These are phyloP conservation scores for Trichonephila inaurata DNA, from an alignment of 1,140 invertebrate genomes.

Conservation along the genomic window DNA sequence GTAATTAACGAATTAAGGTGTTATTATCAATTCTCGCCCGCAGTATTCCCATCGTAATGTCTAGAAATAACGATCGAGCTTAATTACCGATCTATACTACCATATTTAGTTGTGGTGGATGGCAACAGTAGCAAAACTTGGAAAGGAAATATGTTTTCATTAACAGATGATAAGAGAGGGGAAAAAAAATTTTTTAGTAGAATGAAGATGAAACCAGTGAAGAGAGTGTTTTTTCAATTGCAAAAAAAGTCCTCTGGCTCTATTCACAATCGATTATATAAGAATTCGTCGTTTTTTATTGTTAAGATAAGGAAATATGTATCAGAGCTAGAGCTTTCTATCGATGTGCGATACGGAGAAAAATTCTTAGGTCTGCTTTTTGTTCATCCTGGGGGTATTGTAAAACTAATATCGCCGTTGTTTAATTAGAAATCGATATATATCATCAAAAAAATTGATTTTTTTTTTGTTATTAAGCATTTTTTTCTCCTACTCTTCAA, in stretches of 20 bases:
- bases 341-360: too few species aligned
- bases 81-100: slow-evolving; percentile 58
- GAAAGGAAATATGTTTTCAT: slow-evolving; percentile 36
- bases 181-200: neutral
- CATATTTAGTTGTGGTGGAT: slow-evolving; percentile 22
- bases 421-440: too few species aligned
- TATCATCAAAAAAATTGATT: too few species aligned
- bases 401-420: too few species aligned
- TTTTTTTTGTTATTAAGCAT: too few species aligned
- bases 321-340: neutral
- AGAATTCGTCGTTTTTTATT: neutral
- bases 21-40: slow-evolving; percentile 68
- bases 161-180: neutral
- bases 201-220: too few species aligned
- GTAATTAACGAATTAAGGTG: slow-evolving; percentile 64
- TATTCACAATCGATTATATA: neutral
- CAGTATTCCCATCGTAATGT: slow-evolving; percentile 52
- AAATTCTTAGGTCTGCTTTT: too few species aligned
- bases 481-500: too few species aligned
- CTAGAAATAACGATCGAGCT: slow-evolving; percentile 55
- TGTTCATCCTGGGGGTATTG: too few species aligned
- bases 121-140: neutral
- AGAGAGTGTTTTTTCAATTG: too few species aligned
- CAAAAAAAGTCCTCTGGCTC: too few species aligned
- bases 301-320: neutral